Percentiles rank a stretch among this genome's conserved stretches.
These are phyloP conservation scores for Steatocranus sp. DNA, from an alignment of 2,797 vertebrate species.

Conservation along the genomic window DNA sequence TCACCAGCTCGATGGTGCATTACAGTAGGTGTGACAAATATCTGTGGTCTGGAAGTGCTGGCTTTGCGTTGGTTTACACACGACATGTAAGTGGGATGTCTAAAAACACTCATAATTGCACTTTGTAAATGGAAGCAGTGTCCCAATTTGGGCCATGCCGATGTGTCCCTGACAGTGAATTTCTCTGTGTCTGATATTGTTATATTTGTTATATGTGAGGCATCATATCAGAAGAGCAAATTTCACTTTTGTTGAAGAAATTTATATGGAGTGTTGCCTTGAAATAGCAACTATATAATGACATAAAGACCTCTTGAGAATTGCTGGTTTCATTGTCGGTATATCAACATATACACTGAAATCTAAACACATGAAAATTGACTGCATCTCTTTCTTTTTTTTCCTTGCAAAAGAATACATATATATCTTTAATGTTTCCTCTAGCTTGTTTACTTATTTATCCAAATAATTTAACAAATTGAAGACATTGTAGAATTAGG, in stretches of 20 bases:
- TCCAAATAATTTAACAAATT: not conserved
- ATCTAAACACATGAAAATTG: not conserved
- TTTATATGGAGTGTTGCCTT: not conserved
- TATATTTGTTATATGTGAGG: slow-evolving; percentile 18
- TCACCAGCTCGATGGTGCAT: slow-evolving; percentile 59
- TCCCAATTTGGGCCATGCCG: slow-evolving; percentile 38
- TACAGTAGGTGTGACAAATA: slow-evolving; percentile 76
- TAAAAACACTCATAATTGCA: slow-evolving; percentile 64
- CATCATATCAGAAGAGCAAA: not conserved
- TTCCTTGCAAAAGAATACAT: not conserved
- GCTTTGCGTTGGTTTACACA: slow-evolving; percentile 52
- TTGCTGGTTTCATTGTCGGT: not conserved
- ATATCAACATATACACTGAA: not conserved
- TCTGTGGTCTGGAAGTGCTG: slow-evolving; percentile 60
- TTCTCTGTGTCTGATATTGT: slow-evolving; percentile 19
- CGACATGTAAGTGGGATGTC: slow-evolving; percentile 59
- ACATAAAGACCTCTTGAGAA: slow-evolving; percentile 3
- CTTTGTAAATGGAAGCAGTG: slow-evolving; percentile 47
- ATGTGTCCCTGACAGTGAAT: slow-evolving; percentile 32
- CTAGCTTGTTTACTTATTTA: not conserved
- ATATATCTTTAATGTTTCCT: not conserved
- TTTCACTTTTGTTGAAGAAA: slow-evolving; percentile 14
- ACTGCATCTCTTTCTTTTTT: not conserved
- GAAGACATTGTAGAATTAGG: not conserved
- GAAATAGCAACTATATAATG: not conserved